Evolutionary conservation across 2,888 invertebrate species (phyloP).

Genomic region (Gymnocheta viridis): DNA sequence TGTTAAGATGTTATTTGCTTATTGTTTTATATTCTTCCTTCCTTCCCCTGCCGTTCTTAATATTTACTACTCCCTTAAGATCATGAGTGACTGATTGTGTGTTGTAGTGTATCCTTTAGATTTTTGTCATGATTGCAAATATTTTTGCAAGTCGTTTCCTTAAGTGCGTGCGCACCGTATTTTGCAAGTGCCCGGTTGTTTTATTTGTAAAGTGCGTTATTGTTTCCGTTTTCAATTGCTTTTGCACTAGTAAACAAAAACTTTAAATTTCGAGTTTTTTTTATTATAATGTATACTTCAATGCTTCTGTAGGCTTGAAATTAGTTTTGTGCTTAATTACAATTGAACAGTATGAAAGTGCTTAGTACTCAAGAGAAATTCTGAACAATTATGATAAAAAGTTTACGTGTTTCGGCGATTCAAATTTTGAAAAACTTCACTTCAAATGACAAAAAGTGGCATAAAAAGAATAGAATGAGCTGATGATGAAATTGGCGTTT

Average conservation of each 20-base stretch:
- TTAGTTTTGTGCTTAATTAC: constrained; percentile 13
- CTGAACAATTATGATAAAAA: too few relatives aligned
- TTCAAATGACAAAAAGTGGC: too few relatives aligned
- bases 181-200: constrained; percentile 60
- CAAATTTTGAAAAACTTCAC: too few relatives aligned
- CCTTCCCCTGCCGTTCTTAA: not conserved
- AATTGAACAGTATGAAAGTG: too few relatives aligned
- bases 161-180: constrained; percentile 63
- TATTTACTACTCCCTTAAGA: not conserved
- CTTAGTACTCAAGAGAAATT: too few relatives aligned
- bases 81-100: constrained; percentile 23
- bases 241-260: constrained; percentile 17
- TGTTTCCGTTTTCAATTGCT: constrained; percentile 54
- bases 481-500: too few relatives aligned
- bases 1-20: constrained; percentile 47
- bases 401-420: too few relatives aligned
- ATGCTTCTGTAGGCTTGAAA: constrained; percentile 10
- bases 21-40: constrained; percentile 38
- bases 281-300: constrained; percentile 21
- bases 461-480: too few relatives aligned
- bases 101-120: constrained; percentile 45
- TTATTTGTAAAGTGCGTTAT: constrained; percentile 54
- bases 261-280: not conserved
- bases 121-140: constrained; percentile 44
- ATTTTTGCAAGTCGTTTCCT: constrained; percentile 50